phyloP scores from a whole-genome alignment of 2,888 invertebrate species.

The Altica lythri region DNA sequence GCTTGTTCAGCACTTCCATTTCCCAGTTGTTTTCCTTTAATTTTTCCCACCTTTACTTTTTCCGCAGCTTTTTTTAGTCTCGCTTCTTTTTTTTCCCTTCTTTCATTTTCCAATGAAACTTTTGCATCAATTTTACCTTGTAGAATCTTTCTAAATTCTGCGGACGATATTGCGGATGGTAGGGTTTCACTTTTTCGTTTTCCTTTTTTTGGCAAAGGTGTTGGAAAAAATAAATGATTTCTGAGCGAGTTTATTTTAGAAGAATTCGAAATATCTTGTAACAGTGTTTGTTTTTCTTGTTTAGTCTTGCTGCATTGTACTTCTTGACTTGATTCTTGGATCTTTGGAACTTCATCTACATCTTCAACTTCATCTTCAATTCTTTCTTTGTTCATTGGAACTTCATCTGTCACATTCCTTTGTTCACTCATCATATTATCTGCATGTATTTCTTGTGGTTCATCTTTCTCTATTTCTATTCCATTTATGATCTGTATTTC shows the following conservation, averaged over 20 bases:
- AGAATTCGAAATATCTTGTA: background rate
- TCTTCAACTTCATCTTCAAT: background rate
- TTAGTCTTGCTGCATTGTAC: background rate
- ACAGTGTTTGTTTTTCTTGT: background rate
- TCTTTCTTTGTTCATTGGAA: background rate
- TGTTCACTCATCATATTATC: too few relatives aligned
- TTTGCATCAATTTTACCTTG: background rate
- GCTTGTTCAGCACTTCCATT: too few relatives aligned
- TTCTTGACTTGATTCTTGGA: background rate
- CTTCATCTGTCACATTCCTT: too few relatives aligned
- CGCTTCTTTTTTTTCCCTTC: background rate
- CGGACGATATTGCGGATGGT: background rate
- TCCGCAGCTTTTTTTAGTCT: background rate
- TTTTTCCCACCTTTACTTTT: background rate
- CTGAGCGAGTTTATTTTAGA: too few relatives aligned
- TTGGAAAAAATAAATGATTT: background rate
- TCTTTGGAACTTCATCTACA: background rate
- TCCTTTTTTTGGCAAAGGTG: background rate
- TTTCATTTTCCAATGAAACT: background rate
- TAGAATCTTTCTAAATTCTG: background rate
- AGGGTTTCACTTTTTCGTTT: background rate
- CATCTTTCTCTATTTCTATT: too few relatives aligned
- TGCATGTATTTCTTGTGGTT: too few relatives aligned
- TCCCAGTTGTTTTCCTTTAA: background rate
- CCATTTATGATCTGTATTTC: too few relatives aligned